Evolutionary conservation across 2,888 invertebrate species (phyloP), one percentile per base, ranked within the genome.

Genomic region (Eupithecia pulchellata): DNA sequence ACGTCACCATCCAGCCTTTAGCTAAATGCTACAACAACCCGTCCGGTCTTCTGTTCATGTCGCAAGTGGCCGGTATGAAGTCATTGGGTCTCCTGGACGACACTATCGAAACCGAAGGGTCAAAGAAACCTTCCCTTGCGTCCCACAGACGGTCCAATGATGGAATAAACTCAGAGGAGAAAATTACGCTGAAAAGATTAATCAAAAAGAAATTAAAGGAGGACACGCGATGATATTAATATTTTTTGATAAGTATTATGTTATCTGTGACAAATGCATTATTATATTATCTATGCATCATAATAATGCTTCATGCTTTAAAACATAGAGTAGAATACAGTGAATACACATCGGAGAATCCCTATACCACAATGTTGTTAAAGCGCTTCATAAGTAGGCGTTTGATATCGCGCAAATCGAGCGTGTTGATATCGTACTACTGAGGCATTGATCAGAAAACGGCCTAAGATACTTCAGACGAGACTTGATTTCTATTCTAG

Each of bases 1-100:
- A 92, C 77, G 91, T 92, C 0, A 90, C 92, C 9, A 85, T 92
- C 65, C 80, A 79, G 5, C 82, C 89, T 6, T 61, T 91, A 29
- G 76, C 76, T n/a, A 85, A 80, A 73, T 93, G 92, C 73, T 89
- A 82, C 74, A 73, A 77, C 8, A 89, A 89, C 47, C 81, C 86
- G 1, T 78, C 84, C 1, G 81, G 76, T 0, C 73, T 91, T 2
- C 72, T 84, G 57, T 92, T 91, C 67, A 88, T 90, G 87, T 79
- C 85, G 25, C 86, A 89, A 69, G 74, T 89, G 4, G 91, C 91
- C 1, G 87, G 85, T 0, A 71, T 91, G 76, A 91, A 90, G 71
- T 86, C 88, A 0, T 67, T 92, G 2, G 78, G 79, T 2, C 78
- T 92, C 2, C 72, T 92, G 2, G 83, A 83, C 3, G 84, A 84